Evolutionary conservation across 1,140 invertebrate genomes (phyloP).

Genomic region (Drosophila mauritiana): DNA sequence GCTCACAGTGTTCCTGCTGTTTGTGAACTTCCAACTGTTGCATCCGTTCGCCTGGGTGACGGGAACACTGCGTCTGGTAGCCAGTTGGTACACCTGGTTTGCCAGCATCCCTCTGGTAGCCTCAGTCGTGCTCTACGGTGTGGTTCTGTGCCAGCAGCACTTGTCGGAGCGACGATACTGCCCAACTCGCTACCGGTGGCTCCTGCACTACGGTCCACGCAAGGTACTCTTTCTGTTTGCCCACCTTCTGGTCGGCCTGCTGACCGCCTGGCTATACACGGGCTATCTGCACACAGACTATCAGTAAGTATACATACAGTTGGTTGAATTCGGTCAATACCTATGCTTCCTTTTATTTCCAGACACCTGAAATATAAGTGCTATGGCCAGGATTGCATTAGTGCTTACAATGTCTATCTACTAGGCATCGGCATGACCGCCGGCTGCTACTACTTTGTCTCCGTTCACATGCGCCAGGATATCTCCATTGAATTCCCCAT

Average conservation of each 20-base stretch:
- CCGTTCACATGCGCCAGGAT: conserved; percentile 85
- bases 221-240: conserved; percentile 84
- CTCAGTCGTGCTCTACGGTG: conserved; percentile 86
- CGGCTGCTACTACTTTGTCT: conserved; percentile 89
- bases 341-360: neutral
- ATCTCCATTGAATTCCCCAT: conserved; percentile 88
- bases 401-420: conserved; percentile 87
- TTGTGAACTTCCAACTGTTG: conserved; percentile 86
- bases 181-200: conserved; percentile 86
- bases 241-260: conserved; percentile 86
- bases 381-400: conserved; percentile 83
- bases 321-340: neutral
- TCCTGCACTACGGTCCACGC: conserved; percentile 53
- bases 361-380: conserved; percentile 63
- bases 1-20: conserved; percentile 85
- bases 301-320: conserved; percentile 50
- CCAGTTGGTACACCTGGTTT: conserved; percentile 86
- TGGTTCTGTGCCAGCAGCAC: conserved; percentile 87
- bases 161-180: conserved; percentile 85
- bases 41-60: conserved; percentile 86
- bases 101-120: conserved; percentile 86
- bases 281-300: conserved; percentile 85
- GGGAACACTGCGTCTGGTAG: conserved; percentile 85
- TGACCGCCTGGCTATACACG: conserved; percentile 87
- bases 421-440: conserved; percentile 89